Percentiles rank a stretch among this genome's conserved stretches.
Evolutionary conservation across 2,797 vertebrate genomes (phyloP).

Genomic region (Strix occidentalis): DNA sequence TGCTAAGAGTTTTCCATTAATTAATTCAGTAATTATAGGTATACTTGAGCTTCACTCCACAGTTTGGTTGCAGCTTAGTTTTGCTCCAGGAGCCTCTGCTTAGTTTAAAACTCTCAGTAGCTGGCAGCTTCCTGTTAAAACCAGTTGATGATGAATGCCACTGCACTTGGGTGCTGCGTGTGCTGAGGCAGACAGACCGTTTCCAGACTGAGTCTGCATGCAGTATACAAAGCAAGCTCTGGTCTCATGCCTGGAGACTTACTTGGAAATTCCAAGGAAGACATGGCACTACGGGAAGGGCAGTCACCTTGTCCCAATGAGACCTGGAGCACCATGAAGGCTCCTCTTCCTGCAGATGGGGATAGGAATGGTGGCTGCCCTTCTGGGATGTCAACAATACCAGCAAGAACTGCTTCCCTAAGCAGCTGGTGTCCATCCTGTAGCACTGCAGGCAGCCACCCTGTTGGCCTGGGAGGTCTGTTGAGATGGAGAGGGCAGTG

Average conservation of each 20-base stretch:
- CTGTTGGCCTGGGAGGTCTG: background rate
- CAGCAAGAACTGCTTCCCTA: background rate
- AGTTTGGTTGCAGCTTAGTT: background rate
- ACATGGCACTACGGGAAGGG: accelerated
- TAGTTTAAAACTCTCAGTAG: background rate
- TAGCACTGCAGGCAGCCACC: background rate
- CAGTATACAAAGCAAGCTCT: background rate
- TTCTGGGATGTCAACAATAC: accelerated
- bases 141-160: accelerated
- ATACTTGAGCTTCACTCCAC: background rate
- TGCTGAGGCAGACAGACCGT: accelerated
- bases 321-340: accelerated
- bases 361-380: background rate
- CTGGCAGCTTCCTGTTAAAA: background rate
- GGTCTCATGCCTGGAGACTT: background rate
- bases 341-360: background rate
- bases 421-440: background rate
- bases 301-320: background rate
- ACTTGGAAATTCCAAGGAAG: background rate
- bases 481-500: background rate
- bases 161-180: background rate
- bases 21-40: background rate
- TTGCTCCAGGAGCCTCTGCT: accelerated
- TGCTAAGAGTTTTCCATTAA: background rate
- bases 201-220: accelerated